These are phyloP conservation scores for Brachionus plicatilis DNA, from an alignment of 1,140 invertebrate genomes.

Conservation along the genomic window DNA sequence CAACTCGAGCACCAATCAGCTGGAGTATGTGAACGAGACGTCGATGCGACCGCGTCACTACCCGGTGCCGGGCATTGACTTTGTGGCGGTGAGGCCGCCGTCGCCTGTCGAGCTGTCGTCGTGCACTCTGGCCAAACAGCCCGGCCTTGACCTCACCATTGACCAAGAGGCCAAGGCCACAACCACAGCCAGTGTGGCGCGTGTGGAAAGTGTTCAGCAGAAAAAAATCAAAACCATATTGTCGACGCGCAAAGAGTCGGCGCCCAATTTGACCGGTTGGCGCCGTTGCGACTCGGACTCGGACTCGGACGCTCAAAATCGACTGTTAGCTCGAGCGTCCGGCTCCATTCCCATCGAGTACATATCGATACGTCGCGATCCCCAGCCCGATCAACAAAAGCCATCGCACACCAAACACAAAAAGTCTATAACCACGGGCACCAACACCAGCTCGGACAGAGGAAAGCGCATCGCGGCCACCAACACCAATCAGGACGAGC, in stretches of 20 bases:
- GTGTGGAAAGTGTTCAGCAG: neutral
- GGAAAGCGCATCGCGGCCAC: conserved; percentile 24
- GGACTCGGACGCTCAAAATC: conserved; percentile 1
- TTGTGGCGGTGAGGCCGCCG: neutral
- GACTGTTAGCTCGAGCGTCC: neutral
- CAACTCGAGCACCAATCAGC: neutral
- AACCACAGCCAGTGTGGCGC: neutral
- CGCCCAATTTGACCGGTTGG: conserved; percentile 14
- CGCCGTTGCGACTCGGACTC: conserved; percentile 10
- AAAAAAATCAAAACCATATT: conserved; percentile 33
- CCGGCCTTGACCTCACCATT: neutral
- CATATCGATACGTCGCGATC: conserved; percentile 27
- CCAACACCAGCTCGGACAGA: conserved; percentile 17
- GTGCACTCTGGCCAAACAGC: neutral
- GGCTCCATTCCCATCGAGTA: conserved; percentile 39
- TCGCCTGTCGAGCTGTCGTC: conserved; percentile 25
- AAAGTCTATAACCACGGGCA: conserved; percentile 34
- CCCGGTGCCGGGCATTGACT: neutral
- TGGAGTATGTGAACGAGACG: neutral
- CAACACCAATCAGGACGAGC: conserved; percentile 33
- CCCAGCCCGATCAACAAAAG: neutral
- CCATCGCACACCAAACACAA: neutral
- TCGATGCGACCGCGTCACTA: neutral
- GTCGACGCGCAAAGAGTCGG: conserved; percentile 18
- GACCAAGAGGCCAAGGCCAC: neutral